Evolutionary conservation across 2,113 vertebrate species (phyloP).

Genomic region (Marcusenius ussheri): DNA sequence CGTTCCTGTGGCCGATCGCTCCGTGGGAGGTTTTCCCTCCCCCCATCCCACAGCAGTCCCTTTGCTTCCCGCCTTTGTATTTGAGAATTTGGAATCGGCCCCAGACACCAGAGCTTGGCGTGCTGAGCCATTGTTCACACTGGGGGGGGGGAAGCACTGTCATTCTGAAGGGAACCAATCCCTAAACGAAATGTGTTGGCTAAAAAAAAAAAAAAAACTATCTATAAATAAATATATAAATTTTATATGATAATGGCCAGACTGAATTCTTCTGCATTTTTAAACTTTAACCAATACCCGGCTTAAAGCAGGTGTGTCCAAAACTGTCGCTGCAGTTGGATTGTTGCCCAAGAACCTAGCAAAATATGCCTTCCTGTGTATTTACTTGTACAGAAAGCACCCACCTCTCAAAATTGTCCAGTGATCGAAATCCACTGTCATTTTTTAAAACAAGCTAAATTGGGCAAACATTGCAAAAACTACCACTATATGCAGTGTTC

Average conservation of each 20-base stretch:
- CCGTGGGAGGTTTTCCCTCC: not conserved
- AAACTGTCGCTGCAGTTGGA: not conserved
- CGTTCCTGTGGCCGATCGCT: not conserved
- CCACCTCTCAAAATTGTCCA: too few relatives aligned
- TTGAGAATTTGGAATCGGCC: not conserved
- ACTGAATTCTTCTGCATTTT: not conserved
- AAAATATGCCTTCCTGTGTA: too few relatives aligned
- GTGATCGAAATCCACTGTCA: too few relatives aligned
- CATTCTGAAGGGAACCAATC: not conserved
- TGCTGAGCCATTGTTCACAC: not conserved
- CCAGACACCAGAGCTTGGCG: not conserved
- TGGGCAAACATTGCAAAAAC: too few relatives aligned
- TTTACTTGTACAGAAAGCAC: too few relatives aligned
- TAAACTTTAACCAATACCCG: not conserved
- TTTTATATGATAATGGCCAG: not conserved
- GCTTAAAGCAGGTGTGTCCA: not conserved
- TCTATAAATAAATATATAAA: not conserved
- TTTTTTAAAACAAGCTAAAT: too few relatives aligned
- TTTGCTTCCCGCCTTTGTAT: not conserved
- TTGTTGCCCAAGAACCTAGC: not conserved
- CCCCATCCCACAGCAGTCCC: not conserved
- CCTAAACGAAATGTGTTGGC: not conserved
- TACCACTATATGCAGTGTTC: too few relatives aligned
- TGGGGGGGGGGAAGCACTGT: not conserved
- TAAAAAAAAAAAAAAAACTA: not conserved